Percentiles rank a stretch among this genome's conserved stretches.
phyloP scores from a whole-genome alignment of 1,140 invertebrate species.

The Anagrus nilaparvatae region DNA sequence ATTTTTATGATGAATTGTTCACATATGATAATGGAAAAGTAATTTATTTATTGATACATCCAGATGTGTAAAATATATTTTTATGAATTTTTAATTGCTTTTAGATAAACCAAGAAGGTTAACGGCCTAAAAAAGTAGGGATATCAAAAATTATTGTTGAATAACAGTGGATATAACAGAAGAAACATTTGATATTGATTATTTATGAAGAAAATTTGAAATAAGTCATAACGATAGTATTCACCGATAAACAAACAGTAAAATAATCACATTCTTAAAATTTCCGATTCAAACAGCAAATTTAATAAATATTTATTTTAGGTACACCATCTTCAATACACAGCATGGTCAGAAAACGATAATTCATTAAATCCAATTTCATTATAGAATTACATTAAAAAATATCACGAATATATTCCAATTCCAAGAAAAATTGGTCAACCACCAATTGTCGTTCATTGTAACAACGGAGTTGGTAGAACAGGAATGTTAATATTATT shows the following conservation, averaged over 20 bases:
- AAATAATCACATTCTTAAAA: background rate
- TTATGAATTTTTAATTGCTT: no score
- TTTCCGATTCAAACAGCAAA: background rate
- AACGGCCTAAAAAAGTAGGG: constrained; percentile 79
- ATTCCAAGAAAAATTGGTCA: constrained; percentile 61
- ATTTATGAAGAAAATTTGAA: constrained; percentile 89
- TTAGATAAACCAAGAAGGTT: constrained; percentile 90
- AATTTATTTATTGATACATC: no score
- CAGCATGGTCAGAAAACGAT: constrained; percentile 97
- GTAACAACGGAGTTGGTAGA: constrained; percentile 61
- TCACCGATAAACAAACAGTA: constrained; percentile 55
- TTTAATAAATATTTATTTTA: constrained; percentile 34
- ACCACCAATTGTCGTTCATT: constrained; percentile 80
- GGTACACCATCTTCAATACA: constrained; percentile 93
- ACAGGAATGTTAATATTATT: constrained; percentile 57
- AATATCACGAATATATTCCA: constrained; percentile 25
- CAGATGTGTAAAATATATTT: no score
- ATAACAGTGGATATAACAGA: constrained; percentile 81
- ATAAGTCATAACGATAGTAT: constrained; percentile 43
- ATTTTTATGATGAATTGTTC: constrained; percentile 95
- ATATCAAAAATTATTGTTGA: constrained; percentile 72
- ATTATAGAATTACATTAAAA: constrained; percentile 57
- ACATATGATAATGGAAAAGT: constrained; percentile 72
- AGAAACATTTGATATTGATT: constrained; percentile 88
- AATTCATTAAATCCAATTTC: constrained; percentile 61